Evolutionary conservation across 2,113 vertebrate species (phyloP).

Genomic region (Ciconia maguari): DNA sequence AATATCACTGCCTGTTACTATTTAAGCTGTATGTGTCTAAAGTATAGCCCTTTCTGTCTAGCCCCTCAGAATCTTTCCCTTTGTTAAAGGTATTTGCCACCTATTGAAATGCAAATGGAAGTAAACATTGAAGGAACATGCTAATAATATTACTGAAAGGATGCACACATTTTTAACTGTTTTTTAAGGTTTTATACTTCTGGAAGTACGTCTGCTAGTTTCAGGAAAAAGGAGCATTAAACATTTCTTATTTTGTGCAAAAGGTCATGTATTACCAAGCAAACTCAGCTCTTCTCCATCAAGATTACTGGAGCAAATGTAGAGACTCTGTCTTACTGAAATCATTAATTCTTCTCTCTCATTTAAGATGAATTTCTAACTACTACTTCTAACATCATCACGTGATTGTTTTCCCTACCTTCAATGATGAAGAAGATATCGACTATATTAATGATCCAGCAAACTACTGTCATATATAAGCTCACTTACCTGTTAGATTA

Average conservation of each 20-base stretch:
- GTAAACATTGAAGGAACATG: background rate
- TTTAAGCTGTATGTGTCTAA: background rate
- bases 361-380: background rate
- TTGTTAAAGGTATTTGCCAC: background rate
- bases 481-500: background rate
- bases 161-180: background rate
- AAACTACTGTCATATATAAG: background rate
- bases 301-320: background rate
- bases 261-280: background rate
- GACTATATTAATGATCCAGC: background rate
- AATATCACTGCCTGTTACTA: background rate
- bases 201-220: background rate
- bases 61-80: background rate
- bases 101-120: background rate
- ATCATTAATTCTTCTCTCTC: background rate
- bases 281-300: background rate
- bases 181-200: background rate
- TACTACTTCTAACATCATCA: background rate
- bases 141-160: background rate
- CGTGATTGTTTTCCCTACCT: background rate
- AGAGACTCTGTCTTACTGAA: background rate
- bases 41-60: background rate
- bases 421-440: background rate
- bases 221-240: background rate
- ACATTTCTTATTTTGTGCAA: background rate